phyloP scores from a whole-genome alignment of 1,140 invertebrate genomes.

The Achroia grisella region DNA sequence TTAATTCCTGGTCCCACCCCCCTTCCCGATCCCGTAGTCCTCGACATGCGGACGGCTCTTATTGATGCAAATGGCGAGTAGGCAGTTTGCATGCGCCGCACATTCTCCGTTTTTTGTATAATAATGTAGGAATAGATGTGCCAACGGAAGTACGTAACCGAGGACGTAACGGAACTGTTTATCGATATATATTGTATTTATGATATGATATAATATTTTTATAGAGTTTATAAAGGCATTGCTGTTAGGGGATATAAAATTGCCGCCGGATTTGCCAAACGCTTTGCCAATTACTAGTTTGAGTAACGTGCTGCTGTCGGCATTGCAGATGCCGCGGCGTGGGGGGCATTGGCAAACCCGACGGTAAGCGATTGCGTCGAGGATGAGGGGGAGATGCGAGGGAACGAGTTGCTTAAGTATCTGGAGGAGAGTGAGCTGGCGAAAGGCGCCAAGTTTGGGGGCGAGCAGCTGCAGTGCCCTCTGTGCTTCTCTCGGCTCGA shows the following conservation, averaged over 20 bases:
- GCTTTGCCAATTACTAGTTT: conserved; percentile 20
- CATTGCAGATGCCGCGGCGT: conserved; percentile 68
- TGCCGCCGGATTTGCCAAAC: conserved; percentile 49
- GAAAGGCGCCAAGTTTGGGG: conserved; percentile 20
- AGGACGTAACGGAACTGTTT: conserved; percentile 8
- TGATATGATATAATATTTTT: conserved; percentile 43
- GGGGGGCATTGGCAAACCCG: conserved; percentile 60
- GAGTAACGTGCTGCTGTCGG: conserved; percentile 60
- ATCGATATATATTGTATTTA: conserved; percentile 24
- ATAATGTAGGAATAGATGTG: conserved; percentile 12
- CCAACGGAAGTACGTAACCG: conserved; percentile 18
- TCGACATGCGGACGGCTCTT: too few species aligned
- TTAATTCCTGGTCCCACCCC: background rate
- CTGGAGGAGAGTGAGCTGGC: conserved; percentile 27
- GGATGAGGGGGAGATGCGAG: conserved; percentile 25
- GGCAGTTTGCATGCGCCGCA: background rate
- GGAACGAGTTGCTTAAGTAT: conserved; percentile 32
- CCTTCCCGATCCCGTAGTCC: background rate
- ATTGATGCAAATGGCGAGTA: too few species aligned
- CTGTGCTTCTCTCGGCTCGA: conserved; percentile 78
- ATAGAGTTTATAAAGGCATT: conserved; percentile 21
- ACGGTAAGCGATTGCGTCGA: conserved; percentile 32
- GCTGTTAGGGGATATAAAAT: conserved; percentile 18
- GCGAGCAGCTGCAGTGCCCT: conserved; percentile 76
- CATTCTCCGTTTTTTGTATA: background rate